A percentile compares a stretch with the other conserved stretches of the same genome.
phyloP scores from a whole-genome alignment of 2,113 vertebrate species.

The Empidonax alnorum region DNA sequence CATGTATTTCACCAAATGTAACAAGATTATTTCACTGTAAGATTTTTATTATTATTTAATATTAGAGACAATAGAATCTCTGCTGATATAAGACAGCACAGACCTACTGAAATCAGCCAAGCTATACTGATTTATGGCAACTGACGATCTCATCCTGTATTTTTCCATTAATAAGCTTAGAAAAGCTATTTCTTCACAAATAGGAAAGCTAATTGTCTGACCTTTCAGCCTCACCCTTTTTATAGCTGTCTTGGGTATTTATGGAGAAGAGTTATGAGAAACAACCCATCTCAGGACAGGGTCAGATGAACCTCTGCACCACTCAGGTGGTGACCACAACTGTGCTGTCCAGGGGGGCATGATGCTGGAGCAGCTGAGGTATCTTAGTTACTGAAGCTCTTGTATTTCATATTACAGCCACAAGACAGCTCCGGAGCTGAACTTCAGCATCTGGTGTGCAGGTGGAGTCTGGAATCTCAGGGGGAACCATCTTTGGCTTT shows the following conservation, averaged over 20 bases:
- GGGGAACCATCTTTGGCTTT: not conserved
- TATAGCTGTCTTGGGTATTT: constrained; percentile 22
- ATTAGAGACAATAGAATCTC: not conserved
- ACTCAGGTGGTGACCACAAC: not conserved
- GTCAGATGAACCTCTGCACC: not conserved
- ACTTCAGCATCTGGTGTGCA: not conserved
- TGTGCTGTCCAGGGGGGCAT: not conserved
- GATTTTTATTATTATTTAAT: not conserved
- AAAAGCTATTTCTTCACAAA: constrained; percentile 34
- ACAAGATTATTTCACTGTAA: not conserved
- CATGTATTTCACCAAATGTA: not conserved
- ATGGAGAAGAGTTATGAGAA: constrained; percentile 30
- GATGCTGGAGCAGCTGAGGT: not conserved
- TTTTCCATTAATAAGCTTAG: constrained; percentile 30
- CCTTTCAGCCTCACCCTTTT: constrained; percentile 43
- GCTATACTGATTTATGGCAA: constrained; percentile 22
- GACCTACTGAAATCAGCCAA: not conserved
- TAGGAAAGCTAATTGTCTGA: constrained; percentile 9
- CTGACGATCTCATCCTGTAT: not conserved
- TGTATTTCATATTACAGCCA: not conserved
- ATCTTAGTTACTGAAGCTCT: not conserved
- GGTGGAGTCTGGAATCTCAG: not conserved
- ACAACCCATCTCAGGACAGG: not conserved
- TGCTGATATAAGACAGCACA: not conserved
- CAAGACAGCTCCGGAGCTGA: rapidly evolving